Base-by-base conservation (phyloP, 2,113 vertebrate genomes). In the Pangasianodon gigas region DNA sequence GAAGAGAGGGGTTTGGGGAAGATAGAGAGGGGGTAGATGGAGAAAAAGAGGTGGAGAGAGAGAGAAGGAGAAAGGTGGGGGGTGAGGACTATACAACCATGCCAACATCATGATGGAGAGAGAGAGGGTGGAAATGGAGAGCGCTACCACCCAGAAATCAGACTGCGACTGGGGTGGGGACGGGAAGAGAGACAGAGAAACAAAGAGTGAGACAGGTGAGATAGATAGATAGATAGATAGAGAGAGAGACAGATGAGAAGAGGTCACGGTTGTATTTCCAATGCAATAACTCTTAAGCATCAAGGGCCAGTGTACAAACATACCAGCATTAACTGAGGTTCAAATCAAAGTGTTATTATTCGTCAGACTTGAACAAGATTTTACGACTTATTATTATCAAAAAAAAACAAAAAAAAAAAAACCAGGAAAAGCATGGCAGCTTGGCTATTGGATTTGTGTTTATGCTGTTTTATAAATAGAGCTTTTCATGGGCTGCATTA, bases 291-390 rank as follows among this genome's bases (percentile, higher is more conserved):
- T 96, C 95, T 88, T 74, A 91, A 94, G 92, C 96, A 94, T 92
- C 94, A 96, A 98, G 97, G 98, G 97, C 98, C 98, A 98, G 97
- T 97, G 97, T 97, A 96, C 94, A 97, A 97, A 95, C 94, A 97
- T 97, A 98, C 98, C 98, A 98, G 98, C 98, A 99, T 97, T 96
- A 87, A 96, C 95, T 96, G 96, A 96, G 95, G 96, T 93, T 77
- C 95, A 95, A 95, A 96, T 91, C 88, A 94, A 95, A 96, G 95
- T 95, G 96, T 96, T 84, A 84, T 84, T 79, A 74, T 44, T 84
- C 51, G 0, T 71, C 65, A 80, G 75, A 69, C 77, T 81, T 71
- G 79, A 88, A 69, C 37, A 71, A 71, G n/a, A 83, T 54, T 83
- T 24, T 75, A 71, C 8, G 16, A 29, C 3, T 24, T 32, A 52